Evolutionary conservation across 2,113 vertebrate species (phyloP), one percentile per base, ranked within the genome.

Genomic region (Xiphias gladius): DNA sequence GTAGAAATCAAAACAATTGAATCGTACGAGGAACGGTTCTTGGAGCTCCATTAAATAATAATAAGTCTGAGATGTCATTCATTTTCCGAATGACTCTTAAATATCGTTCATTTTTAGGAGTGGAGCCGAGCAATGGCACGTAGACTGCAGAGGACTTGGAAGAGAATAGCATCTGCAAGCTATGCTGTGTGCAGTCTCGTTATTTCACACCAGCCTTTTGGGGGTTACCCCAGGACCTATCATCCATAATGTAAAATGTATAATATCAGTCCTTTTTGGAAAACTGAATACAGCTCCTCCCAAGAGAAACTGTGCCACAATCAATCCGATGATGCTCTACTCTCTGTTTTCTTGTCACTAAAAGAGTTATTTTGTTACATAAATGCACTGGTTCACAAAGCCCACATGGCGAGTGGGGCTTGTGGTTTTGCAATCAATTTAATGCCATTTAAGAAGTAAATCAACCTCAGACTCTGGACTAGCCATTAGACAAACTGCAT

Each of bases 251-350:
- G 55, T 65, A 81, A 86, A 85, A 87, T 76, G 67, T 71, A 89
- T 73, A 84, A 92, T 90, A 79, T 80, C 87, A 84, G 55, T 77
- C 80, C 62, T 41, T 64, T 80, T 50, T 66, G 13, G 43, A 73
- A 79, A 90, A 88, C 81, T 76, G 55, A 88, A 84, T 83, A 71
- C 22, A 82, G 86, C 63, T 68, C n/a, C 19, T 85, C 91, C 67
- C 83, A 26, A 57, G 87, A 84, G 77, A 79, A 83, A 72, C 55
- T 41, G 77, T 64, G 85, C 57, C 77, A 82, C 80, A 73, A 87
- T 91, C 30, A 86, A 84, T 91, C 73, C 7, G 3, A 16, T 30
- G 13, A 37, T 50, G 59, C 62, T 80, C 80, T 57, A 35, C 48
- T 78, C 50, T 73, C 55, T 64, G 69, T 76, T 76, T 76, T 65